phyloP scores from a whole-genome alignment of 2,113 vertebrate genomes.

The rat (Rattus norvegicus) region GRCr8 NC_086022.1:92554501-92555000 shows the following conservation, averaged over 20 bases:
- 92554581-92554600: neutral
- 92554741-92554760: neutral
- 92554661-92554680: neutral
- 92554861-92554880: neutral
- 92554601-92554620: neutral
- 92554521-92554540: neutral
- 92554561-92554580: neutral
- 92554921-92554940: neutral
- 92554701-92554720: neutral
- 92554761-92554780: neutral
- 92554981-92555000: neutral
- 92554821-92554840: neutral
- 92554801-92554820: neutral
- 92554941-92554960: neutral
- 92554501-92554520: neutral
- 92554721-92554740: neutral
- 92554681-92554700: neutral
- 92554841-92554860: neutral
- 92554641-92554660: neutral
- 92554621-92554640: neutral
- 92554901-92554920: neutral
- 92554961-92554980: neutral
- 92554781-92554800: neutral
- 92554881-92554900: neutral
- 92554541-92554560: neutral